Conservation (phyloP, 2,113 vertebrate genomes). For the Gymnorhina tibicen region DNA sequence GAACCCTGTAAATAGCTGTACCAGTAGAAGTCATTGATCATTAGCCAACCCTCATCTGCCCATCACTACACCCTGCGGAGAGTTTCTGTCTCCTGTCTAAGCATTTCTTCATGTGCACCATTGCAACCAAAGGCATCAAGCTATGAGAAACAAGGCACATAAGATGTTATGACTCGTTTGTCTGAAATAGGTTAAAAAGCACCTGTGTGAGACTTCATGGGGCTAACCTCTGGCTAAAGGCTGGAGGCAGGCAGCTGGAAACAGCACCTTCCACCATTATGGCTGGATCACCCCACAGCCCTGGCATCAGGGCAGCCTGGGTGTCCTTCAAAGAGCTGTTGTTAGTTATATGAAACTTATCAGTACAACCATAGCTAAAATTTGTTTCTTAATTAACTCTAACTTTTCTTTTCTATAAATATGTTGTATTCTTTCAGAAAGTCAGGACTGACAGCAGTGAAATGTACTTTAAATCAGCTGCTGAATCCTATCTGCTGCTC, state of each 20-base stretch:
- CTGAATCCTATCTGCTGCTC: not conserved
- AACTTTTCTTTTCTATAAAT: not conserved
- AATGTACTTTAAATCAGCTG: not conserved
- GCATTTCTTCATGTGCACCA: not conserved
- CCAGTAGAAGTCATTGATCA: not conserved
- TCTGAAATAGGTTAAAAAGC: not conserved
- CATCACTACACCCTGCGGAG: not conserved
- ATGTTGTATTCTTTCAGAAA: not conserved
- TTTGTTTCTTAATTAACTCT: not conserved
- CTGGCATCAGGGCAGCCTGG: not conserved
- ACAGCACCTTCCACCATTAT: not conserved
- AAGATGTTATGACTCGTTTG: not conserved
- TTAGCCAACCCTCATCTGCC: not conserved
- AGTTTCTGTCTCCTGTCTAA: not conserved
- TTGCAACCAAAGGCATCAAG: not conserved
- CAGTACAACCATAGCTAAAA: not conserved
- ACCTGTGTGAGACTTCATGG: not conserved
- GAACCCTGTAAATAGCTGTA: not conserved
- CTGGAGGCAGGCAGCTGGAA: not conserved
- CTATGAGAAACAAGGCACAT: not conserved
- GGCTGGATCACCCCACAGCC: not conserved
- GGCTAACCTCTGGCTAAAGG: not conserved
- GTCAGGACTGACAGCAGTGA: not conserved
- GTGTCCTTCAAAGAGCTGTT: not conserved
- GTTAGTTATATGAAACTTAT: not conserved